Evolutionary conservation across 2,113 vertebrate species (phyloP).

Genomic region (Microcebus murinus): DNA sequence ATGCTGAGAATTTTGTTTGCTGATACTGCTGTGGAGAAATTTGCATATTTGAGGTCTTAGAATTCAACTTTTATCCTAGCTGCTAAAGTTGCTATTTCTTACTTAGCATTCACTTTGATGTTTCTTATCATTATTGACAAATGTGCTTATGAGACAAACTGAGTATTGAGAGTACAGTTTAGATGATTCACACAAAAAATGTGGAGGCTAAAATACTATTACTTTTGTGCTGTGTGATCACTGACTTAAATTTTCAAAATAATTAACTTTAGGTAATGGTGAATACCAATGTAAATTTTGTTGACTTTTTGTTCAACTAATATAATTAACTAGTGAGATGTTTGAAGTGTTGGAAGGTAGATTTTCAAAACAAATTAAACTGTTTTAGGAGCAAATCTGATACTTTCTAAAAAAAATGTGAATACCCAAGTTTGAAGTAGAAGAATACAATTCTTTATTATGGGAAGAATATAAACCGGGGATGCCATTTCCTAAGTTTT

Average conservation of each 20-base stretch:
- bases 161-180: background rate
- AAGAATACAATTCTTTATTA: background rate
- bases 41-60: background rate
- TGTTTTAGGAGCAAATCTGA: background rate
- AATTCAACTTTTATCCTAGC: background rate
- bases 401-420: background rate
- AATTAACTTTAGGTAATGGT: conserved; percentile 27
- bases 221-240: background rate
- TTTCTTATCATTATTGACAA: background rate
- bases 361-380: conserved; percentile 4
- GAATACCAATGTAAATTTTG: background rate
- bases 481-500: background rate
- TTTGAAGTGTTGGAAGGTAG: conserved; percentile 19
- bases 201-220: background rate
- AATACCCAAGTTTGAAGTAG: background rate
- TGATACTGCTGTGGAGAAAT: background rate
- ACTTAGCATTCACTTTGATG: background rate
- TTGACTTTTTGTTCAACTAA: conserved; percentile 3
- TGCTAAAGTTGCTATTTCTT: background rate
- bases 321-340: background rate
- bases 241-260: background rate
- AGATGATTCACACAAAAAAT: background rate
- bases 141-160: background rate
- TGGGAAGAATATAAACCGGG: background rate
- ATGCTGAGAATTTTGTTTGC: background rate